These are phyloP conservation scores for Mionectes olivaceus DNA, from an alignment of 2,797 vertebrate species.

Conservation along the genomic window DNA sequence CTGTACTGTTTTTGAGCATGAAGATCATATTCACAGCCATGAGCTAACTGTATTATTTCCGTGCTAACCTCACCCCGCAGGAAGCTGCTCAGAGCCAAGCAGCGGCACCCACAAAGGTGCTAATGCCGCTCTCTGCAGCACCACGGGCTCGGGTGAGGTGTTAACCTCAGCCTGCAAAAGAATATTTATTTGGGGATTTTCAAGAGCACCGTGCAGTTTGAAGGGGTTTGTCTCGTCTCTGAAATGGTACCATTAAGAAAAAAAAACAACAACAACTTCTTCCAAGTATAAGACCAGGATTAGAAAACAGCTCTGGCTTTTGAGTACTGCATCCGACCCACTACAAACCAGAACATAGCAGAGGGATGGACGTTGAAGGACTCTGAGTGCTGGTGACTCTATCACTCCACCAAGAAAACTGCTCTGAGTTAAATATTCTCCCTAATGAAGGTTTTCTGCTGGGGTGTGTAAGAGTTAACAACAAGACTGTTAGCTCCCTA, in stretches of 20 bases:
- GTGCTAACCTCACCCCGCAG: background rate
- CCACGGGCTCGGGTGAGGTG: accelerated
- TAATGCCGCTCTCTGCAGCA: accelerated
- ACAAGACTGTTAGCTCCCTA: too few species aligned
- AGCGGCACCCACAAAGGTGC: background rate
- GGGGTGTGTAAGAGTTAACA: background rate
- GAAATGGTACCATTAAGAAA: background rate
- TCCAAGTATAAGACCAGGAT: background rate
- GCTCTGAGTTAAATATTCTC: background rate
- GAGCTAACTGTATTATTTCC: background rate
- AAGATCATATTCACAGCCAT: background rate
- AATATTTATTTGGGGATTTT: background rate
- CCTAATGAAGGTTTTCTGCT: background rate
- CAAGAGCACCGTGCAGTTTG: background rate
- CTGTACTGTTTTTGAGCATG: background rate
- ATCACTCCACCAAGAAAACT: background rate
- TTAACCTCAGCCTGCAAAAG: background rate
- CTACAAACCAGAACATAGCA: background rate
- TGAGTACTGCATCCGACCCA: accelerated
- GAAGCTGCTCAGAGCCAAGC: background rate
- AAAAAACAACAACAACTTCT: background rate
- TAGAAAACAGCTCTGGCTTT: background rate
- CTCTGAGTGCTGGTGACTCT: background rate
- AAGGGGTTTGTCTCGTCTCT: background rate
- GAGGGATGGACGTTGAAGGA: background rate